Evolutionary conservation across 2,888 invertebrate species (phyloP).

Genomic region (Sminthurides aquaticus): DNA sequence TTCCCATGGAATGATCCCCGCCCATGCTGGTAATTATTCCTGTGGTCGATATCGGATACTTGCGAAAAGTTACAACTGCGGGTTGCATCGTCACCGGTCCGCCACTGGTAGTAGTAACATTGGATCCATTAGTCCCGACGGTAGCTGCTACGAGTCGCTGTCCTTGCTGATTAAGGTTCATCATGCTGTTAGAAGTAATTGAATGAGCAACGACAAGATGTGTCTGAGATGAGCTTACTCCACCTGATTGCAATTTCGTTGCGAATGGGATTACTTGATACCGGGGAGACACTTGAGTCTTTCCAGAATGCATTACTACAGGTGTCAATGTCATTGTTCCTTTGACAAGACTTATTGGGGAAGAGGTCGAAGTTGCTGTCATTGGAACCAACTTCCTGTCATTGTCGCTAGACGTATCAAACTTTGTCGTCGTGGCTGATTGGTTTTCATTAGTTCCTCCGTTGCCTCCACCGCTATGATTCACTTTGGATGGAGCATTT

Average conservation of each 20-base stretch:
- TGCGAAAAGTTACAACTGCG: conserved; percentile 20
- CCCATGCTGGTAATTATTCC: conserved; percentile 13
- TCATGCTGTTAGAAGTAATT: conserved; percentile 25
- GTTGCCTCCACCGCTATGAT: background rate
- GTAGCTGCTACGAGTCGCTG: conserved; percentile 16
- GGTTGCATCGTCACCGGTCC: conserved; percentile 12
- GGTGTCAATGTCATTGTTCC: conserved; percentile 40
- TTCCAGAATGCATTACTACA: conserved; percentile 33
- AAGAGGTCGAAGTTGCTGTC: conserved; percentile 14
- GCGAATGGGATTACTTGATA: conserved; percentile 36
- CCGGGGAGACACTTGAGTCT: conserved; percentile 26
- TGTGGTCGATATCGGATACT: conserved; percentile 11
- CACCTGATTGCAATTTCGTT: conserved; percentile 20
- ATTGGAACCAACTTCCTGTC: conserved; percentile 12
- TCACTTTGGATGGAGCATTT: conserved; percentile 22
- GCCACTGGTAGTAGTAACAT: conserved; percentile 2
- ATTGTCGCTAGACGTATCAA: background rate
- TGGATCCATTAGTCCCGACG: conserved; percentile 2
- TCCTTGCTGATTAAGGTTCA: conserved; percentile 20
- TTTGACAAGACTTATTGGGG: conserved; percentile 36
- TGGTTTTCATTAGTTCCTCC: conserved; percentile 19
- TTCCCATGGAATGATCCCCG: background rate
- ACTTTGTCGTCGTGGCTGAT: background rate
- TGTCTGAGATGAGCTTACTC: conserved; percentile 16
- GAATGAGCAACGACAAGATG: conserved; percentile 38